Evolutionary conservation across 2,888 invertebrate species (phyloP).

Genomic region (Stenurella melanura): DNA sequence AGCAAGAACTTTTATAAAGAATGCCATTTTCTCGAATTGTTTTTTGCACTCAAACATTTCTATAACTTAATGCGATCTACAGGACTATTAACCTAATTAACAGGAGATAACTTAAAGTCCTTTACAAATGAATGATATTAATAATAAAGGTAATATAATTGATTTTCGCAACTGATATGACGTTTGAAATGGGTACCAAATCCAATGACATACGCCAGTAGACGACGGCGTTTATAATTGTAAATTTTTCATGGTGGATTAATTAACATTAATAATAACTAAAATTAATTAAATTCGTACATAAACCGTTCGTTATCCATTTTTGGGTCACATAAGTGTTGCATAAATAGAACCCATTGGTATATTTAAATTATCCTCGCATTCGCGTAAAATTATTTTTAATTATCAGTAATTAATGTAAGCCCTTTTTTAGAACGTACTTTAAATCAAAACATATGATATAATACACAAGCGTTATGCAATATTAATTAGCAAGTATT

Average conservation of each 20-base stretch:
- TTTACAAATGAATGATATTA: no score
- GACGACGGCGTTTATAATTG: no score
- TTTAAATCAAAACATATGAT: background rate
- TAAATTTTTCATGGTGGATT: background rate
- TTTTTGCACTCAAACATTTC: no score
- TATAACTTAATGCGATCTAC: no score
- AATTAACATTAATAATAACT: background rate
- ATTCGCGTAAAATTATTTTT: background rate
- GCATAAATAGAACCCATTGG: background rate
- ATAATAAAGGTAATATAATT: no score
- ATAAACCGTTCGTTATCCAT: background rate
- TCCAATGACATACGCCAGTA: no score
- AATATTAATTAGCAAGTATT: constrained; percentile 22
- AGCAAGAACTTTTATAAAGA: no score
- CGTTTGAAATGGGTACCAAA: no score
- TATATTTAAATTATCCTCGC: background rate
- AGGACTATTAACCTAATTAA: no score
- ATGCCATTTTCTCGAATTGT: no score
- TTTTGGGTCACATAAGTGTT: background rate
- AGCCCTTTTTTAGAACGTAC: constrained; percentile 26
- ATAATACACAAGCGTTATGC: background rate
- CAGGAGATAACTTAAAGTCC: no score
- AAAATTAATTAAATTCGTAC: background rate
- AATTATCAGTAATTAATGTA: constrained; percentile 9
- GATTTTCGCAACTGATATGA: no score